These are phyloP conservation scores for Epirrita christyi DNA, from an alignment of 2,888 invertebrate genomes.

Conservation along the genomic window DNA sequence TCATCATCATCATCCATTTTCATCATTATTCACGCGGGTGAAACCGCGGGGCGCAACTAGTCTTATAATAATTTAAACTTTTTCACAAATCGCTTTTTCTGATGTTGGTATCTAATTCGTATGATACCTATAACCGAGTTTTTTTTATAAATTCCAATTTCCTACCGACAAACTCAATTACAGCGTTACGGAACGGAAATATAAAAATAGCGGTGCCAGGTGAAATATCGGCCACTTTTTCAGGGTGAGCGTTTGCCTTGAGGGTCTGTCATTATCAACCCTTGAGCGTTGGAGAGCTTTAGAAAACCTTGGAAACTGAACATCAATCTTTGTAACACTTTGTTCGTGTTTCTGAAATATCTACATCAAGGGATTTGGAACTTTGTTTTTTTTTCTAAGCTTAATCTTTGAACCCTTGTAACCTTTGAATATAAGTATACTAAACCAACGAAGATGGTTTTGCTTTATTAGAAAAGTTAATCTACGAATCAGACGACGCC, in stretches of 20 bases:
- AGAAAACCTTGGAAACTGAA: constrained; percentile 43
- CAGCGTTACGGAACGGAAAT: constrained; percentile 22
- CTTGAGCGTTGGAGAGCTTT: constrained; percentile 50
- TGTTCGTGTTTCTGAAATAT: constrained; percentile 35
- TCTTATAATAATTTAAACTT: too few relatives aligned
- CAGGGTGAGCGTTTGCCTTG: constrained; percentile 51
- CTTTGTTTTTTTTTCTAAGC: neutral
- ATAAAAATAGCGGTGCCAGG: constrained; percentile 42
- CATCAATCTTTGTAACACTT: constrained; percentile 56
- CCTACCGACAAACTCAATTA: constrained; percentile 15
- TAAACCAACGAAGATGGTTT: too few relatives aligned
- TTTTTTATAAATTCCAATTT: neutral
- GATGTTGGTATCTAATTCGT: too few relatives aligned
- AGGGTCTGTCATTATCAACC: constrained; percentile 58
- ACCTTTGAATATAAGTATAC: too few relatives aligned
- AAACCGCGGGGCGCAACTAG: too few relatives aligned
- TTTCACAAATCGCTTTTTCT: too few relatives aligned
- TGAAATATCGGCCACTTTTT: constrained; percentile 57
- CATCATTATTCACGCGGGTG: too few relatives aligned
- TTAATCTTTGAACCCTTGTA: too few relatives aligned
- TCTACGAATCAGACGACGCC: too few relatives aligned
- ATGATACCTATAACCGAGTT: too few relatives aligned
- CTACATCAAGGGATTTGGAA: constrained; percentile 1
- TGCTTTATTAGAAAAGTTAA: too few relatives aligned
- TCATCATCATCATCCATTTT: too few relatives aligned